Base-by-base conservation (phyloP, 2,113 vertebrate genomes). In the Ictidomys tridecemlineatus region DNA sequence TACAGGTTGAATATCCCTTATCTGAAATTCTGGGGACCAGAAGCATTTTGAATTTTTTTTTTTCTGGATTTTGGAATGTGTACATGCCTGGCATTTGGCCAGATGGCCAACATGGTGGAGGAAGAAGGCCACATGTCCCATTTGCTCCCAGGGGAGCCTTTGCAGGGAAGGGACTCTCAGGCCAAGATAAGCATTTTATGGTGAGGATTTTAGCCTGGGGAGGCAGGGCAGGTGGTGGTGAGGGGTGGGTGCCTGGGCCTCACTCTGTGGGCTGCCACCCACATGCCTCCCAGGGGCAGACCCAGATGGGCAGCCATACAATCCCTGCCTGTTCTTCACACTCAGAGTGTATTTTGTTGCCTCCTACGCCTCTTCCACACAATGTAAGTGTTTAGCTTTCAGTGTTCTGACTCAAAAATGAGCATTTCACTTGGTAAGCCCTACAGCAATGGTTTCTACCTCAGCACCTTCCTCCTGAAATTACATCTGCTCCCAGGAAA, bases 311-410 rank as follows among this genome's bases (percentile, higher is more conserved):
- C 20, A 80, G 67, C 28, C n/a, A 12, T 82, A 48, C 61, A 48
- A 16, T 58, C 77, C 37, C 78, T 93, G 85, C 89, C 90, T 91
- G 73, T 58, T 78, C 82, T 48, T 56, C 39, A 26, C 39, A 4
- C 61, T 37, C 69, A 42, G 69, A 63, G 39, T 28, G 72, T 78
- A 34, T 76, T 77, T 32, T 51, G 30, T n/a, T 45, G n/a, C 91
- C 91, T 83, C 93, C 94, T 70, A 85, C 30, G 14, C 78, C 76
- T 89, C 90, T 96, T 69, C 42, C 37, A 48, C 76, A 85, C 89
- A 48, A 69, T 30, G n/a, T 9, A 37, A 79, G 45, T 10, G 17
- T n/a, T 84, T 92, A 37, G 84, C 74, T 79, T 95, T 37, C 89
- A 85, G 51, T 65, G n/a, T 79, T 93, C 63, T 39, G 61, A 74